A percentile compares a stretch with the other conserved stretches of the same genome.
Conservation (phyloP, 2,888 invertebrate species). For the Ephialtes manifestator region DNA sequence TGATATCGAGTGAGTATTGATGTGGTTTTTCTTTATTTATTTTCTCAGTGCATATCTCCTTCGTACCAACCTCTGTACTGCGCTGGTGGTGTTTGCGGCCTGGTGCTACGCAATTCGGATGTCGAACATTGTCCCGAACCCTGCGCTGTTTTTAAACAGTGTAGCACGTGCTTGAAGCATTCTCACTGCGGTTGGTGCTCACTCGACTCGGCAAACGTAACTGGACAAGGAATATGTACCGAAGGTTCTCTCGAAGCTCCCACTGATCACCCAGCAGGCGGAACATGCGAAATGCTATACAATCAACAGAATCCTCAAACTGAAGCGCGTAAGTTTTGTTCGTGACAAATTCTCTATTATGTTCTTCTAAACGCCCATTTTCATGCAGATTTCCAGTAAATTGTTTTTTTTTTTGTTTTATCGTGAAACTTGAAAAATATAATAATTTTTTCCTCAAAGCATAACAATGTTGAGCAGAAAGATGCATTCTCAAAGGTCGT, state of each 20-base stretch:
- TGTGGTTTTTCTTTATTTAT: background rate
- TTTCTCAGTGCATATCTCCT: slow-evolving; percentile 92
- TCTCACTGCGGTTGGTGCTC: slow-evolving; percentile 99
- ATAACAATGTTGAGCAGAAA: too few species aligned
- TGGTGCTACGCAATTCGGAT: slow-evolving; percentile 90
- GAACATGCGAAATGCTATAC: slow-evolving; percentile 87
- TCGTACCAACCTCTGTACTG: slow-evolving; percentile 95
- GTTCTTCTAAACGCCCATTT: background rate
- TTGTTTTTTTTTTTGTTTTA: background rate
- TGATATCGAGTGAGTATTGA: background rate
- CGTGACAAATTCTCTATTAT: background rate
- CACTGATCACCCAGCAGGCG: slow-evolving; percentile 89
- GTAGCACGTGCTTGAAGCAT: slow-evolving; percentile 94
- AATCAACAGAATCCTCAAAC: slow-evolving; percentile 79
- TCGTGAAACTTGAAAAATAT: background rate
- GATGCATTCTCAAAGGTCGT: too few species aligned
- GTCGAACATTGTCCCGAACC: slow-evolving; percentile 93
- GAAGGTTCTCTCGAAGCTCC: slow-evolving; percentile 92
- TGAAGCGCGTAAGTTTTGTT: slow-evolving; percentile 74
- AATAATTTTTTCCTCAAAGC: slow-evolving; percentile 17
- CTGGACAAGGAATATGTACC: slow-evolving; percentile 94
- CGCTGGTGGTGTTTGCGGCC: slow-evolving; percentile 96
- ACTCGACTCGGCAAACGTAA: slow-evolving; percentile 87
- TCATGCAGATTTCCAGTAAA: background rate
- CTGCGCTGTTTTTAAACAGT: slow-evolving; percentile 93